phyloP scores from a whole-genome alignment of 2,888 invertebrate genomes.

The Protodeltote pygarga region DNA sequence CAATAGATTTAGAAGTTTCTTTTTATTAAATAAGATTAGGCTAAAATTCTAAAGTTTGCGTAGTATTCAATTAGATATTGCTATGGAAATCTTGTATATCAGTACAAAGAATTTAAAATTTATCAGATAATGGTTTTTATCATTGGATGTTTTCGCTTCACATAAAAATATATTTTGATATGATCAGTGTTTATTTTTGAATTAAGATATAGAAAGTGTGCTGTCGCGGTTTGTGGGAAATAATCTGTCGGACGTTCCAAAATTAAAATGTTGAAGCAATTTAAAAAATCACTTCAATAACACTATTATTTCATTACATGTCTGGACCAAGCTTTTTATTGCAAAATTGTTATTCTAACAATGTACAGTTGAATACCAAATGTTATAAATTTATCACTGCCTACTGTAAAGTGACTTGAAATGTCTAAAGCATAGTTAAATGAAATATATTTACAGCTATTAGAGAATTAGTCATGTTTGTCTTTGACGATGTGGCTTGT shows the following conservation, averaged over 20 bases:
- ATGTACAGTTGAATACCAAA: constrained; percentile 59
- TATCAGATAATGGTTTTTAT: constrained; percentile 61
- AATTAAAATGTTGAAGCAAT: constrained; percentile 42
- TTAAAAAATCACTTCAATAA: constrained; percentile 50
- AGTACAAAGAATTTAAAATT: constrained; percentile 80
- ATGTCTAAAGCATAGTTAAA: constrained; percentile 60
- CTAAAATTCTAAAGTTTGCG: constrained; percentile 68
- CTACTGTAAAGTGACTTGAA: constrained; percentile 50
- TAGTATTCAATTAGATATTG: constrained; percentile 66
- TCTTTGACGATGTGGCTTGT: not conserved
- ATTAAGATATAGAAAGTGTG: constrained; percentile 57
- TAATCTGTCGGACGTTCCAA: constrained; percentile 48
- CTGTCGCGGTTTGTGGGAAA: constrained; percentile 47
- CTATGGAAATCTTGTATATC: constrained; percentile 78
- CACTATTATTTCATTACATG: constrained; percentile 39
- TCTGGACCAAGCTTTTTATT: constrained; percentile 72
- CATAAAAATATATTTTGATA: constrained; percentile 80
- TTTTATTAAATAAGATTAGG: constrained; percentile 69
- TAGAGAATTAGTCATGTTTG: constrained; percentile 16
- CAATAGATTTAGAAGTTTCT: constrained; percentile 62
- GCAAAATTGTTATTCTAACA: constrained; percentile 44
- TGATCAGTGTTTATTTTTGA: constrained; percentile 68
- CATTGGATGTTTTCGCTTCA: constrained; percentile 68
- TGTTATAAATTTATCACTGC: constrained; percentile 61
- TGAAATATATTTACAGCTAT: constrained; percentile 45